Evolutionary conservation across 2,797 vertebrate genomes (phyloP).

Genomic region (Tapirus indicus): DNA sequence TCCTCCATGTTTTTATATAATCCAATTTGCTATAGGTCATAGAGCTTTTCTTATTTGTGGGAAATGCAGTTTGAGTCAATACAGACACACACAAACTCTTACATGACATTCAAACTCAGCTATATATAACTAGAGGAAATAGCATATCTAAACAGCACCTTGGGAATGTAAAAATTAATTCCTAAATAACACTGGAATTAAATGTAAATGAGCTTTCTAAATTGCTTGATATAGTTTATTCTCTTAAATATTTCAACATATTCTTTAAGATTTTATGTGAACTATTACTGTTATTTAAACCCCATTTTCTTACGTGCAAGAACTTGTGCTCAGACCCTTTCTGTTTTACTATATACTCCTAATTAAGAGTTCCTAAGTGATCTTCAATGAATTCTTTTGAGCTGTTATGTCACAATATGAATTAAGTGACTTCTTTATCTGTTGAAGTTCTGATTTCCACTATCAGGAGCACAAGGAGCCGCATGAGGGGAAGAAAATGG

Average conservation of each 20-base stretch:
- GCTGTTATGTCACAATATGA: not conserved
- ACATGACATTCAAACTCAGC: not conserved
- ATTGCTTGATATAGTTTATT: not conserved
- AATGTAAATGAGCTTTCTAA: constrained; percentile 24
- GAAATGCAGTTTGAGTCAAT: not conserved
- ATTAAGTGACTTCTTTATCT: not conserved
- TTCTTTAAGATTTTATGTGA: constrained; percentile 21
- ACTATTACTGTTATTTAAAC: not conserved
- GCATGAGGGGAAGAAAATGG: not conserved
- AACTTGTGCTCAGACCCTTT: not conserved
- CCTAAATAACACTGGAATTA: not conserved
- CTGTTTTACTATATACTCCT: not conserved
- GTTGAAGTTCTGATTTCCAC: not conserved
- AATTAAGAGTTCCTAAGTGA: not conserved
- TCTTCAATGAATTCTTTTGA: not conserved
- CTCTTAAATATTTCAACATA: not conserved
- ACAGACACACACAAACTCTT: not conserved
- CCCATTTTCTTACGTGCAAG: not conserved
- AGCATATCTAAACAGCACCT: not conserved
- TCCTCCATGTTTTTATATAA: not conserved
- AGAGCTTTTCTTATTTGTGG: not conserved
- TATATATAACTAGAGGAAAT: not conserved
- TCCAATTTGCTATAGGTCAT: not conserved
- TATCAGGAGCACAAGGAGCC: not conserved
- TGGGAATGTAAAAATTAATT: constrained; percentile 1